These are phyloP conservation scores for Seriola quinqueradiata DNA, from an alignment of 2,113 vertebrate species.

Conservation along the genomic window DNA sequence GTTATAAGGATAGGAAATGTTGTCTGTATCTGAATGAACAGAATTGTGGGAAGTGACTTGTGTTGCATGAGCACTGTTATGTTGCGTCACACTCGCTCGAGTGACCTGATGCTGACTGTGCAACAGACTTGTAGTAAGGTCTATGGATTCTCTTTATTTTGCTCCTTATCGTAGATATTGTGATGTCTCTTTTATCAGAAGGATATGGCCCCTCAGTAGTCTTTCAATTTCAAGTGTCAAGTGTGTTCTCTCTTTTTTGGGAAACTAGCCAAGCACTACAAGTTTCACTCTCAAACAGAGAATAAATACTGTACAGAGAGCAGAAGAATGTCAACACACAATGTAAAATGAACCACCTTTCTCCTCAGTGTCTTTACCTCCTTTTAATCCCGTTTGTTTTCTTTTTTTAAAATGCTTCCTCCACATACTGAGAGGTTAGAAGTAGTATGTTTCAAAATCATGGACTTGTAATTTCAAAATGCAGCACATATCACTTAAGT, in stretches of 20 bases:
- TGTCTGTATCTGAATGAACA: slow-evolving; percentile 70
- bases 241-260: slow-evolving; percentile 59
- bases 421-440: slow-evolving; percentile 55
- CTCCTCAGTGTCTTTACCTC: slow-evolving; percentile 67
- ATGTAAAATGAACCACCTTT: slow-evolving; percentile 59
- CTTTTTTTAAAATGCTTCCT: slow-evolving; percentile 51
- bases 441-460: slow-evolving; percentile 56
- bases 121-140: slow-evolving; percentile 66
- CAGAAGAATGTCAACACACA: slow-evolving; percentile 68
- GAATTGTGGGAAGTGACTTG: slow-evolving; percentile 76
- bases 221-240: slow-evolving; percentile 57
- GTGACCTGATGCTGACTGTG: slow-evolving; percentile 71
- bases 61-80: slow-evolving; percentile 84
- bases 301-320: slow-evolving; percentile 35
- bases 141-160: slow-evolving; percentile 64
- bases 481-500: slow-evolving; percentile 78
- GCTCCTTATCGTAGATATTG: slow-evolving; percentile 52
- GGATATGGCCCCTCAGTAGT: slow-evolving; percentile 52
- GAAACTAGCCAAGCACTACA: slow-evolving; percentile 74
- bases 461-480: slow-evolving; percentile 63
- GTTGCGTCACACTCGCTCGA: slow-evolving; percentile 69
- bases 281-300: slow-evolving; percentile 50
- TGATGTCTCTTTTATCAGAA: slow-evolving; percentile 61
- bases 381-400: slow-evolving; percentile 34
- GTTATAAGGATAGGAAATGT: slow-evolving; percentile 69